phyloP scores from a whole-genome alignment of 1,140 invertebrate genomes.

The Steinernema khuongi region DNA sequence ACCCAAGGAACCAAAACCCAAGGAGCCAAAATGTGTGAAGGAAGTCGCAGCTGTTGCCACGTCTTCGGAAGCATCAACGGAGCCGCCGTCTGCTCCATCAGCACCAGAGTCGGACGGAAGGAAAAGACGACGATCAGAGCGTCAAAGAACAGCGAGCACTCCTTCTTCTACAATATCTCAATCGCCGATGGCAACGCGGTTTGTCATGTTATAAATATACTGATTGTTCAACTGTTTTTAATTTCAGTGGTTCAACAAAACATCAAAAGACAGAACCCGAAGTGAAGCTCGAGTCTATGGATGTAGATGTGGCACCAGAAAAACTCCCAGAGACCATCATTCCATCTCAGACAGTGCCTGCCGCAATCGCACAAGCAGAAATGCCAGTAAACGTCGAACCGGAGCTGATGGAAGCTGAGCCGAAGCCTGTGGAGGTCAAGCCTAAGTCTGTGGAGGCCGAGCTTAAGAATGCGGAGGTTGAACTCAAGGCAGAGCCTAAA shows the following conservation, averaged over 20 bases:
- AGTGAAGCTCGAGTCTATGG: background rate
- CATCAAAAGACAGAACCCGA: background rate
- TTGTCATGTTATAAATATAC: background rate
- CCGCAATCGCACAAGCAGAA: background rate
- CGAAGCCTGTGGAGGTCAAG: too few species aligned
- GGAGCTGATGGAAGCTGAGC: too few species aligned
- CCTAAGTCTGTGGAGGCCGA: too few species aligned
- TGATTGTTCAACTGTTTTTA: background rate
- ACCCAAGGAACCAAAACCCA: background rate
- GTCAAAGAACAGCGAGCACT: background rate
- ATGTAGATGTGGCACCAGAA: background rate
- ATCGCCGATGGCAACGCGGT: background rate
- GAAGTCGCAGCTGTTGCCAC: background rate
- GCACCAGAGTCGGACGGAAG: background rate
- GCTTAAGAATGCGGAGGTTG: too few species aligned
- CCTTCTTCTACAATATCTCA: background rate
- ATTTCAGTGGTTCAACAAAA: background rate
- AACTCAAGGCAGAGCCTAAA: too few species aligned
- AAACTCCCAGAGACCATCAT: background rate
- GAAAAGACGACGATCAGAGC: background rate
- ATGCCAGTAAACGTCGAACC: too few species aligned
- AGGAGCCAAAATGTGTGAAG: background rate
- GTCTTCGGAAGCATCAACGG: background rate
- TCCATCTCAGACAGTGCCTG: background rate
- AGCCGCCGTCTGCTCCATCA: background rate